Conservation (phyloP, 2,113 vertebrate genomes). For the Cervus canadensis region DNA sequence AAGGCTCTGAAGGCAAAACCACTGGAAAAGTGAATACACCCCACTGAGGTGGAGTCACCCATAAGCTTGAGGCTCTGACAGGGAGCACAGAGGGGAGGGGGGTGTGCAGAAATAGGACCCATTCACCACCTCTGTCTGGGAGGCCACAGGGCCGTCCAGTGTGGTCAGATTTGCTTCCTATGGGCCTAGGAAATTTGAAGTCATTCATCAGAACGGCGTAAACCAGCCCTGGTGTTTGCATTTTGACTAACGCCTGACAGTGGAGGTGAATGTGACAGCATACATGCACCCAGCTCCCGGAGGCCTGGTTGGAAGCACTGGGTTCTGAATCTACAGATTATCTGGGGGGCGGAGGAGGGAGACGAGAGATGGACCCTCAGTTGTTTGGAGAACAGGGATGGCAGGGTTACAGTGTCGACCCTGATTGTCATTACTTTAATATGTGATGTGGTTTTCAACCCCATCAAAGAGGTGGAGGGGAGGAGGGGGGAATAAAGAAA, state of each 20-base stretch:
- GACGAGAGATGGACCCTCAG: neutral
- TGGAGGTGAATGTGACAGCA: neutral
- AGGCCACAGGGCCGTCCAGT: rapidly evolving
- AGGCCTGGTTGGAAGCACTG: neutral
- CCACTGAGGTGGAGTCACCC: neutral
- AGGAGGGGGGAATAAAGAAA: neutral
- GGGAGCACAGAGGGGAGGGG: neutral
- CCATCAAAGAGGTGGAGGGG: rapidly evolving
- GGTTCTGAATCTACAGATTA: rapidly evolving
- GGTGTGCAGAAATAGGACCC: rapidly evolving
- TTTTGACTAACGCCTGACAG: neutral
- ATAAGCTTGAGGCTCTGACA: neutral
- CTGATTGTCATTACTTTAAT: no score
- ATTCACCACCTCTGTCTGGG: neutral
- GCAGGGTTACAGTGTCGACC: rapidly evolving
- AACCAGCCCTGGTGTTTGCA: no score
- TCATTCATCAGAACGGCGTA: neutral
- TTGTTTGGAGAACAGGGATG: neutral
- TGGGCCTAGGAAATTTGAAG: neutral
- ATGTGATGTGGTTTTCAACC: rapidly evolving
- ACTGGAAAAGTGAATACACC: rapidly evolving
- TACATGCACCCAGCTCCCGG: rapidly evolving
- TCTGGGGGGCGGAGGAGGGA: neutral
- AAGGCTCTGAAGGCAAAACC: neutral
- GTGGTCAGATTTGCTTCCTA: rapidly evolving